phyloP scores from a whole-genome alignment of 1,140 invertebrate genomes.

The Eufriesea mexicana region DNA sequence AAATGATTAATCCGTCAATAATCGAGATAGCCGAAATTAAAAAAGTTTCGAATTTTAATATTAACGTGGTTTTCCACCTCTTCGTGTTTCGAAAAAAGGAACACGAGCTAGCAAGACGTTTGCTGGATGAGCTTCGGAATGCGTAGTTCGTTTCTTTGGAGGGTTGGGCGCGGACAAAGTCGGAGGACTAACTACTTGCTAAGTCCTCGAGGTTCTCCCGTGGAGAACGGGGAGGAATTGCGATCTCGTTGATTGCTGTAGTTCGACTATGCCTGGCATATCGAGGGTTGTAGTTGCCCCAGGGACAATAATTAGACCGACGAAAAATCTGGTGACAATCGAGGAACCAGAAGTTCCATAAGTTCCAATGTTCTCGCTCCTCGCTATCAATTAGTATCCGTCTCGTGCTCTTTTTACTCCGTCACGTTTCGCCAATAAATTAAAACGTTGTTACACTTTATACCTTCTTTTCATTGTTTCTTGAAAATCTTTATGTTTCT shows the following conservation, averaged over 20 bases:
- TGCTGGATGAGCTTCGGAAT: constrained; percentile 14
- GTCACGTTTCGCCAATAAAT: neutral
- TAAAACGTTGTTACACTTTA: too few species aligned
- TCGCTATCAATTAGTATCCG: neutral
- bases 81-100: neutral
- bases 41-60: neutral
- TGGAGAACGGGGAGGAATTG: constrained; percentile 62
- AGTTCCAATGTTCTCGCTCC: neutral
- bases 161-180: constrained; percentile 54
- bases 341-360: neutral
- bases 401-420: neutral
- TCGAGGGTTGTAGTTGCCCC: constrained; percentile 58
- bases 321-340: constrained; percentile 64
- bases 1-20: neutral
- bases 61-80: too few species aligned
- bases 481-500: too few species aligned
- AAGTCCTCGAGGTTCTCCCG: constrained; percentile 72
- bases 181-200: constrained; percentile 72
- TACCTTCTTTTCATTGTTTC: too few species aligned
- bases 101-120: neutral
- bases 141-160: constrained; percentile 61
- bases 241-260: constrained; percentile 74
- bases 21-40: neutral
- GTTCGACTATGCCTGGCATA: constrained; percentile 59
- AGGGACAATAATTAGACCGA: constrained; percentile 59